phyloP scores from a whole-genome alignment of 2,113 vertebrate species.

The Oxygymnocypris stewartii region DNA sequence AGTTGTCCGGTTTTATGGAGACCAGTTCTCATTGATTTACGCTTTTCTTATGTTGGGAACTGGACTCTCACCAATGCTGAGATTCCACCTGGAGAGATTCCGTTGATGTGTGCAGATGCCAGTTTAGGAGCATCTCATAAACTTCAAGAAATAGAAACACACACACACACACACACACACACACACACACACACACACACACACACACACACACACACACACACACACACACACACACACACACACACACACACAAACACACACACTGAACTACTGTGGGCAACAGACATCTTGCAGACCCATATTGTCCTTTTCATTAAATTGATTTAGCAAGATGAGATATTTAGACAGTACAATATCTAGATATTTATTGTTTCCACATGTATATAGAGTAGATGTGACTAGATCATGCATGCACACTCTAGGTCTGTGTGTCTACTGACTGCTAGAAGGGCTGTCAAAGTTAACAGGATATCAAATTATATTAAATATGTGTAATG shows the following conservation, averaged over 20 bases:
- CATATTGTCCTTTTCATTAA: background rate
- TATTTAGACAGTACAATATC: background rate
- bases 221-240: no score
- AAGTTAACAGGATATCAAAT: background rate
- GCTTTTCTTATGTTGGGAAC: background rate
- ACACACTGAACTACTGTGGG: background rate
- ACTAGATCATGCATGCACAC: background rate
- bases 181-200: background rate
- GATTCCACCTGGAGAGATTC: conserved; percentile 25
- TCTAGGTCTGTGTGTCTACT: background rate
- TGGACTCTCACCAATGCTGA: background rate
- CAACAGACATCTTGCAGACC: background rate
- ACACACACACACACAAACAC: no score
- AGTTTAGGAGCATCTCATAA: conserved; percentile 11
- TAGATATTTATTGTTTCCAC: background rate
- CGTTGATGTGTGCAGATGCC: conserved; percentile 9
- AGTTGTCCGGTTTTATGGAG: background rate
- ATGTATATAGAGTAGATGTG: background rate
- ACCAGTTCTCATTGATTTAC: conserved; percentile 11
- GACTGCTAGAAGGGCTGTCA: background rate
- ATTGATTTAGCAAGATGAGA: background rate
- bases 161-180: background rate
- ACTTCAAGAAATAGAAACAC: background rate
- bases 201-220: background rate
- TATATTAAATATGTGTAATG: background rate